Percentiles rank a stretch among this genome's conserved stretches.
Conservation (phyloP, 2,113 vertebrate species). For the Manacus vitellinus region DNA sequence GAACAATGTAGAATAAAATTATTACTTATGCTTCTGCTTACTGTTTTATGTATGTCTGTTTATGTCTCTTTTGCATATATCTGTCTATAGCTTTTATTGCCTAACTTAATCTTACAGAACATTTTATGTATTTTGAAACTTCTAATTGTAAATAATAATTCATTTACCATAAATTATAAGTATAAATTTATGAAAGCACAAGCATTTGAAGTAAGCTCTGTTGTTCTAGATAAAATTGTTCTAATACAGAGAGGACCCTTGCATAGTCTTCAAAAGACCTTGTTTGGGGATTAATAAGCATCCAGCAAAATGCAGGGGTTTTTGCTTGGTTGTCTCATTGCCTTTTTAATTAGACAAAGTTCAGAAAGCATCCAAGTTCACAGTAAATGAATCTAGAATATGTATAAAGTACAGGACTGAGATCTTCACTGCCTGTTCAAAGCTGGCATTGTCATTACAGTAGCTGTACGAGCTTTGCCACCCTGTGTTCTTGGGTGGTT, state of each 20-base stretch:
- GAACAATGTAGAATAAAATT: background rate
- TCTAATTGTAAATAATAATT: background rate
- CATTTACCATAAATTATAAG: background rate
- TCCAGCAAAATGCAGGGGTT: background rate
- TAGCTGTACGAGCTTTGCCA: background rate
- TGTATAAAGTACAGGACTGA: background rate
- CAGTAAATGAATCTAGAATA: background rate
- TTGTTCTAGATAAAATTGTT: background rate
- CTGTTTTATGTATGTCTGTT: background rate
- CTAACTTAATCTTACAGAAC: background rate
- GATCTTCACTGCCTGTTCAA: background rate
- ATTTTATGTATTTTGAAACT: background rate
- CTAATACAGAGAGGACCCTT: background rate
- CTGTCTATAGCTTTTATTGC: background rate
- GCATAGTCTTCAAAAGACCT: background rate
- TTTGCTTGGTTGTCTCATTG: background rate
- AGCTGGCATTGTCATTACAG: background rate
- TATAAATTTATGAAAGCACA: background rate
- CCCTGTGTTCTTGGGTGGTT: background rate
- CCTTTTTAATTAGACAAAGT: background rate
- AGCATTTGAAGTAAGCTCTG: background rate
- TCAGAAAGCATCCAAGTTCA: background rate
- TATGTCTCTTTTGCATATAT: background rate
- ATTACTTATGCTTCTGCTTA: background rate
- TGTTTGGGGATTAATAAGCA: background rate